Conservation (phyloP, 2,888 invertebrate species). For the Rutpela maculata region DNA sequence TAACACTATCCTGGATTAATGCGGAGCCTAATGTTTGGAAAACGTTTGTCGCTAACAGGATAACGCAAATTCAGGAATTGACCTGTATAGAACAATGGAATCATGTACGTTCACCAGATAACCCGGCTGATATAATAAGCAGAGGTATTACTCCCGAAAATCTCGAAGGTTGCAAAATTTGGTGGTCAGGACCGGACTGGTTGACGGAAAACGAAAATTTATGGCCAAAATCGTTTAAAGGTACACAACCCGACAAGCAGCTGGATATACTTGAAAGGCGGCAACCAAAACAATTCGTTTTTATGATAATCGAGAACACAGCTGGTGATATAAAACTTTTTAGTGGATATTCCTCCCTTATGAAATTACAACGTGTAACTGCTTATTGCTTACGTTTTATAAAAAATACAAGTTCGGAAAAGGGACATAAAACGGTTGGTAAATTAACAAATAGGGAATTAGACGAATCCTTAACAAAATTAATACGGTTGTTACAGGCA, state of each 20-base stretch:
- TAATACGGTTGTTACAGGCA: neutral
- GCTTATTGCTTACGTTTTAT: neutral
- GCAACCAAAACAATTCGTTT: neutral
- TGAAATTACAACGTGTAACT: neutral
- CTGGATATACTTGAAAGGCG: neutral
- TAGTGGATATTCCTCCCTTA: neutral
- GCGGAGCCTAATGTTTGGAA: slow-evolving; percentile 23
- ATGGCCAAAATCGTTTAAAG: slow-evolving; percentile 2
- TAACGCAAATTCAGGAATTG: slow-evolving; percentile 11
- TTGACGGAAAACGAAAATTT: slow-evolving; percentile 9
- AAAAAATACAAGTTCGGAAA: neutral
- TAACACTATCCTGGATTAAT: slow-evolving; percentile 40
- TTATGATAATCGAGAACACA: neutral
- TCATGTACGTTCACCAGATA: slow-evolving; percentile 11
- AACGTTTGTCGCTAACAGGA: slow-evolving; percentile 40
- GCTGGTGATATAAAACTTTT: neutral
- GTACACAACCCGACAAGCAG: neutral
- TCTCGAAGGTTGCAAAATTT: neutral
- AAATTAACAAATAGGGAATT: neutral
- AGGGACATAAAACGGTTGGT: neutral
- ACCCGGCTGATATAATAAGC: slow-evolving; percentile 25
- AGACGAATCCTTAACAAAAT: neutral
- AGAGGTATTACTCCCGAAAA: neutral
- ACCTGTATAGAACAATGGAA: neutral
- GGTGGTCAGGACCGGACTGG: slow-evolving; percentile 17